A percentile compares a stretch with the other conserved stretches of the same genome.
Evolutionary conservation across 2,113 vertebrate genomes (phyloP).

Genomic region (Murina feae): DNA sequence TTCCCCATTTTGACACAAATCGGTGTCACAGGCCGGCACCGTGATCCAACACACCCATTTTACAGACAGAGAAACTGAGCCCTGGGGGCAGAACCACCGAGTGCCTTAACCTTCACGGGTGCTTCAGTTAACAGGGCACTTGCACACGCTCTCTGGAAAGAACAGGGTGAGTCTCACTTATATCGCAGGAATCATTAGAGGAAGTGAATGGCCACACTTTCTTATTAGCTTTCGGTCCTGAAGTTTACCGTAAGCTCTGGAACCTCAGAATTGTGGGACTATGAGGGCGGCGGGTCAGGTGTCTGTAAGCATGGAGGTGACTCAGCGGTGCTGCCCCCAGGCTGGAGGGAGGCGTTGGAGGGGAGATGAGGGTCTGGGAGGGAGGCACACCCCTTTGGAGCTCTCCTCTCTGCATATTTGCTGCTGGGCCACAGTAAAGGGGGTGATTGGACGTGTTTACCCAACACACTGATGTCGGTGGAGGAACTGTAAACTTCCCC

Average conservation of each 20-base stretch:
- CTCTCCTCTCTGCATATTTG: neutral
- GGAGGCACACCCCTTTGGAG: neutral
- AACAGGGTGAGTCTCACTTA: neutral
- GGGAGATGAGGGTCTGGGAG: too few relatives aligned
- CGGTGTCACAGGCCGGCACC: neutral
- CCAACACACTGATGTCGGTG: neutral
- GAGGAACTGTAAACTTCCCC: neutral
- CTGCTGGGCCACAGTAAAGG: neutral
- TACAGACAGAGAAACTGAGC: neutral
- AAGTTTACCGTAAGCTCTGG: neutral
- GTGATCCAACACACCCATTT: neutral
- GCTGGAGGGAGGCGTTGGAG: too few relatives aligned
- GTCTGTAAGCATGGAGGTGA: too few relatives aligned
- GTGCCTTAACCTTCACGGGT: too few relatives aligned
- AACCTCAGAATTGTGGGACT: neutral
- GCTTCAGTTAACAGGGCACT: neutral
- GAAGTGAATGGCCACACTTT: neutral
- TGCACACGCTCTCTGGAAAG: neutral
- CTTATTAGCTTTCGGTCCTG: neutral
- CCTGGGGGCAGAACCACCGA: neutral
- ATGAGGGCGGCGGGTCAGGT: too few relatives aligned
- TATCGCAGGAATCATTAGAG: too few relatives aligned
- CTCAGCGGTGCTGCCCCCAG: too few relatives aligned
- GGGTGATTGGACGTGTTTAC: neutral
- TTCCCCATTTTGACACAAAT: neutral